These are phyloP conservation scores for Sarcophaga rosellei DNA, from an alignment of 2,888 invertebrate genomes.

Conservation along the genomic window DNA sequence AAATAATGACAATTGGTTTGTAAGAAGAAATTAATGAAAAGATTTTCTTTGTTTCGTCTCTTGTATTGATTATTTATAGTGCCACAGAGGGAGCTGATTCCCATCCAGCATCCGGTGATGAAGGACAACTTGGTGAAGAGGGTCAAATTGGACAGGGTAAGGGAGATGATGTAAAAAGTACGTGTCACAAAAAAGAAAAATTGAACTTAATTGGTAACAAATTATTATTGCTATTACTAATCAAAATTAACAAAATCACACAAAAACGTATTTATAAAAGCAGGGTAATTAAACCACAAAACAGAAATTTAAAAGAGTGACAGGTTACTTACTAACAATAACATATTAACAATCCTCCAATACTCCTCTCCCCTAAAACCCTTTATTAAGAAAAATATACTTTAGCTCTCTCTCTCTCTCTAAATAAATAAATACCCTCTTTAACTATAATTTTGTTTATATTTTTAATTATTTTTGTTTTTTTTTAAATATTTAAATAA, in stretches of 20 bases:
- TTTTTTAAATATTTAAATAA: not conserved
- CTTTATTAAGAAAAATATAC: not conserved
- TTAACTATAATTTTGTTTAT: not conserved
- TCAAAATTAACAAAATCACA: conserved; percentile 33
- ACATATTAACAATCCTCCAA: not conserved
- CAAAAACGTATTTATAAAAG: conserved; percentile 23
- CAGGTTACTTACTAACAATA: conserved; percentile 73
- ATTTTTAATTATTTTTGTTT: not conserved
- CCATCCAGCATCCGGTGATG: conserved; percentile 89
- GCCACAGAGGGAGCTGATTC: conserved; percentile 96
- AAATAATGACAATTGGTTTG: not conserved
- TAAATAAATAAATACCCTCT: no score
- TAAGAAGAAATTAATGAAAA: conserved; percentile 26
- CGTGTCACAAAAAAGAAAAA: conserved; percentile 76
- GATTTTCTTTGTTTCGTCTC: conserved; percentile 50
- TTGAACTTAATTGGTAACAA: conserved; percentile 71
- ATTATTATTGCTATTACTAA: conserved; percentile 39
- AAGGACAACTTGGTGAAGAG: conserved; percentile 89
- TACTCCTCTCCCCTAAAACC: not conserved
- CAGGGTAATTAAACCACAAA: conserved; percentile 37
- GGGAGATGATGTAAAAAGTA: conserved; percentile 79
- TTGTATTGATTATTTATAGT: conserved; percentile 82
- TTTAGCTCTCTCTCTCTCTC: not conserved
- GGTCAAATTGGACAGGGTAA: conserved; percentile 89
- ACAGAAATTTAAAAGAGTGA: conserved; percentile 70